Percentiles rank a stretch among this genome's conserved stretches.
Conservation (phyloP, 2,113 vertebrate species). For the Urocolius indicus region DNA sequence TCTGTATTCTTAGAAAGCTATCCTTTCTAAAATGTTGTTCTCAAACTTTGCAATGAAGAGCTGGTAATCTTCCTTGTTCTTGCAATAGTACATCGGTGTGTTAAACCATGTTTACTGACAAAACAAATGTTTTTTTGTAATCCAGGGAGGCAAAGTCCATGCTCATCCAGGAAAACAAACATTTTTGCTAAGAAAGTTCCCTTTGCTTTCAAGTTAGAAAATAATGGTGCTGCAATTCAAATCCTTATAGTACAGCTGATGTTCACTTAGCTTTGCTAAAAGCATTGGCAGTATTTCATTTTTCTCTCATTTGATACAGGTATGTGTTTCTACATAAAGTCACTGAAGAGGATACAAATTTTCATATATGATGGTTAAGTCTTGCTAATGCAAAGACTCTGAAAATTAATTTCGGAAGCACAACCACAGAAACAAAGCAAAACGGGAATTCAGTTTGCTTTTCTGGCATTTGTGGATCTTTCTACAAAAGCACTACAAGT, state of each 20-base stretch:
- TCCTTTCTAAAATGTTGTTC: background rate
- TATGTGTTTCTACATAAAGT: background rate
- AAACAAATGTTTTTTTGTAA: background rate
- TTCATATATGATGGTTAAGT: background rate
- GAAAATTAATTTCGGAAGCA: background rate
- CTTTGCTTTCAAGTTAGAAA: background rate
- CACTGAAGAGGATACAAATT: background rate
- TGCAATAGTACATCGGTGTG: background rate
- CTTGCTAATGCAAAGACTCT: background rate
- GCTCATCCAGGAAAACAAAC: background rate
- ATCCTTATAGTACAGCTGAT: background rate
- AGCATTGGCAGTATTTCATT: background rate
- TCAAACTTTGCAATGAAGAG: background rate
- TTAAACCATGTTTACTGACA: background rate
- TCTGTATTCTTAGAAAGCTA: background rate
- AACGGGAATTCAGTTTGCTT: background rate
- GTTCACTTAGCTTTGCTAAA: background rate
- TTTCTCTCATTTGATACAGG: background rate
- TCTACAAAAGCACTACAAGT: background rate
- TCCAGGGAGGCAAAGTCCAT: background rate
- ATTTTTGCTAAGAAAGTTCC: background rate
- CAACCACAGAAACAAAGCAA: background rate
- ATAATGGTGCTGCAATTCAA: background rate
- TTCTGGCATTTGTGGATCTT: background rate
- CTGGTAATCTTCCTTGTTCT: background rate